Base-by-base conservation (phyloP, 1,140 invertebrate genomes). In the Sitodiplosis mosellana region DNA sequence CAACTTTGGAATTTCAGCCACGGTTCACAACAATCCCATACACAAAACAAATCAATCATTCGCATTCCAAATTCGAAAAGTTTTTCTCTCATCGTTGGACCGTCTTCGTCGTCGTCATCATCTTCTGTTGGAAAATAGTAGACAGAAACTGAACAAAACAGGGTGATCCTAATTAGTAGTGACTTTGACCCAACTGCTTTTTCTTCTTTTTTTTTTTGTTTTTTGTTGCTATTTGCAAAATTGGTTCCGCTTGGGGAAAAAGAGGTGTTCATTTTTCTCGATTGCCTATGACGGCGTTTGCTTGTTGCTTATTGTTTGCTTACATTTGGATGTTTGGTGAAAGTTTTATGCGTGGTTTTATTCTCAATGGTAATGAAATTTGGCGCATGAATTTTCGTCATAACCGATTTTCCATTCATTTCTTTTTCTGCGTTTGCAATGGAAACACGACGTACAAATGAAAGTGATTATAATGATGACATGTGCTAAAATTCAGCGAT, bases 1-100 rank as follows among this genome's bases (percentile, higher is more conserved):
- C 82, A 81, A 64, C 90, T 83, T 70, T 93, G 87, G 61, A 95
- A 77, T 63, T 81, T 82, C 50, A 91, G 71, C 87, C 90, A 95
- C 53, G 80, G 73, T 70, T 78, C 80, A 69, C 88, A 93, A 71
- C 91, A 94, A 68, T 96, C 87, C 92, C 92, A 98, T 46, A 93
- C 84, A 72, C 91, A 96, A 69, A 95, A 87, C 52, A 91, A 76
- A 68, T 94, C 87, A 57, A 93, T 85, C 52, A 80, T 76, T 58
- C 80, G 81, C 51, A 88, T 71, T 50, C 81, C 71, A 56, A 70
- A 69, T 52, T 81, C 80, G 52, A 87, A 66, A 38, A 83, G 68
- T 61, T 78, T 86, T 62, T 92, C 87, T 67, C 89, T 91, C 50
- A 87, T 73, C 40, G 83, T 90, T 15, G 85, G 83, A 54, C 83